Conservation (phyloP, 2,113 vertebrate species). For the Camelus dromedarius region DNA sequence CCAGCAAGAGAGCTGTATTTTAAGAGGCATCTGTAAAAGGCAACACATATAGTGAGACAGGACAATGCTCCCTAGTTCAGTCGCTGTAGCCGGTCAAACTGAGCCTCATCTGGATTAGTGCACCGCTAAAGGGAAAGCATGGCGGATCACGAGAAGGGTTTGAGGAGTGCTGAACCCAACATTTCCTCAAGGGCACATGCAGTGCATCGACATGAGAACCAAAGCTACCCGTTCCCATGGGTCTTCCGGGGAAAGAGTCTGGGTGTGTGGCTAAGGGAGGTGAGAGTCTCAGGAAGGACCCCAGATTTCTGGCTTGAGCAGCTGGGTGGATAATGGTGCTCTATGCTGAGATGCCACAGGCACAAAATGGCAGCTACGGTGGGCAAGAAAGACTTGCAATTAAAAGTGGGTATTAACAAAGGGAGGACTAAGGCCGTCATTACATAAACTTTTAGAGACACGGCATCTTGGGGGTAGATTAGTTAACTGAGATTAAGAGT, state of each 20-base stretch:
- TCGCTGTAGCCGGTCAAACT: not conserved
- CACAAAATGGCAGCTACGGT: not conserved
- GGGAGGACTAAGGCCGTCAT: not conserved
- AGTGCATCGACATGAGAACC: not conserved
- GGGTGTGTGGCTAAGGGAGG: not conserved
- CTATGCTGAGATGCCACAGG: not conserved
- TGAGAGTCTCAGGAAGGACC: not conserved
- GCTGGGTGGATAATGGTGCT: not conserved
- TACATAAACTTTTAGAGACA: not conserved
- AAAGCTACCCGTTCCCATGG: not conserved
- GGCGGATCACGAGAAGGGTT: not conserved
- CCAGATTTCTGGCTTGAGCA: not conserved
- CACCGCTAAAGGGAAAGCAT: not conserved
- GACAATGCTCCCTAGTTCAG: not conserved
- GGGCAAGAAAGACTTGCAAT: not conserved
- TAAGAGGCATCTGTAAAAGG: not conserved
- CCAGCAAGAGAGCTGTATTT: not conserved
- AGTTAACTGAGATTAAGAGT: not conserved
- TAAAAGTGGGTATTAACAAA: not conserved
- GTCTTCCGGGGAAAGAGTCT: not conserved
- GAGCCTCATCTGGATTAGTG: not conserved
- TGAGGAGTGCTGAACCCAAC: too few species aligned
- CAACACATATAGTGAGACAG: not conserved
- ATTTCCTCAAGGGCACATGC: not conserved
- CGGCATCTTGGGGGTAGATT: not conserved